A percentile compares a stretch with the other conserved stretches of the same genome.
These are phyloP conservation scores for Neogobius melanostomus DNA, from an alignment of 2,113 vertebrate species.

Conservation along the genomic window DNA sequence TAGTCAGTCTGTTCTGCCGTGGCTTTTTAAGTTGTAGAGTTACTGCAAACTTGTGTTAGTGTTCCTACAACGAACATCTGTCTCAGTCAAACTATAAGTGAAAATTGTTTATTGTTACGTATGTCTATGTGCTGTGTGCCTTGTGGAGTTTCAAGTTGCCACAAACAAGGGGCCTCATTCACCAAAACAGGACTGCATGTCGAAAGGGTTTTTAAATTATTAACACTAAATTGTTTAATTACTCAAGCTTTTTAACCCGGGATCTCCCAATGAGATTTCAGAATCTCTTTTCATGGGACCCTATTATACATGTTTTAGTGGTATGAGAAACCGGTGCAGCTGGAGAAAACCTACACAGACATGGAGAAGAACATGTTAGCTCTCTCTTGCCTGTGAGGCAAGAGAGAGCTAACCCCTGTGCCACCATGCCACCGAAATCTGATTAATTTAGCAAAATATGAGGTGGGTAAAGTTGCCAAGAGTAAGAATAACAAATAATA, in stretches of 20 bases:
- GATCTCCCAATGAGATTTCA: no score
- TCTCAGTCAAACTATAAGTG: not conserved
- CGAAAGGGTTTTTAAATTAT: not conserved
- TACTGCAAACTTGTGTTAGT: not conserved
- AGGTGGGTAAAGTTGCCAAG: not conserved
- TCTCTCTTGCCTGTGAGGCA: no score
- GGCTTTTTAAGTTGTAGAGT: slow-evolving; percentile 24
- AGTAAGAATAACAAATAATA: no score
- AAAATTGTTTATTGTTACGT: not conserved
- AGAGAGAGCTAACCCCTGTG: no score
- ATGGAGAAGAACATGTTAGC: no score
- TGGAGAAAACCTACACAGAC: no score
- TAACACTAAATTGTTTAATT: no score
- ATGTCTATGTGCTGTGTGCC: not conserved
- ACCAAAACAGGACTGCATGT: not conserved
- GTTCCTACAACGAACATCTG: not conserved
- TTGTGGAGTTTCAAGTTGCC: not conserved
- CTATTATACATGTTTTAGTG: no score
- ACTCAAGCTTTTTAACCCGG: no score
- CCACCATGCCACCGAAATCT: not conserved
- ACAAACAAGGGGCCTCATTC: not conserved
- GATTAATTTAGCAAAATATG: not conserved
- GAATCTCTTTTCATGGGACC: no score
- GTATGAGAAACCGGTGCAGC: no score
- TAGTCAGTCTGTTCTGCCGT: slow-evolving; percentile 6